These are phyloP conservation scores for Gopherus flavomarginatus DNA, from an alignment of 2,113 vertebrate genomes.

Conservation along the genomic window DNA sequence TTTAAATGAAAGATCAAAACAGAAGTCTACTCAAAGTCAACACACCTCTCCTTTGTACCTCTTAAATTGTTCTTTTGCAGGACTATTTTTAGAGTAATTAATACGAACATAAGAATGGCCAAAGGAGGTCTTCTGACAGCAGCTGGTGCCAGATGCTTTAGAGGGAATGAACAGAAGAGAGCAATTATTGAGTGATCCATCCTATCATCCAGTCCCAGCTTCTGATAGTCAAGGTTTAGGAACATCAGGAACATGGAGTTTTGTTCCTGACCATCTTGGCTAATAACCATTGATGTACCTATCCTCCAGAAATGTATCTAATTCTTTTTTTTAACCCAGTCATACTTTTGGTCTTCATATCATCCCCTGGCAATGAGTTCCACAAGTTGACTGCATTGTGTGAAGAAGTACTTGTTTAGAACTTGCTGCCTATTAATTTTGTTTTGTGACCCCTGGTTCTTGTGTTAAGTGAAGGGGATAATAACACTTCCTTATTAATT, in stretches of 20 bases:
- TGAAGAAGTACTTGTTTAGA: not conserved
- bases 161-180: not conserved
- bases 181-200: not conserved
- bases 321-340: not conserved
- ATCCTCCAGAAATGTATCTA: not conserved
- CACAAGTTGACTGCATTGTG: not conserved
- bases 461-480: not conserved
- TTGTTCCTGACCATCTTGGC: not conserved
- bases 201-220: not conserved
- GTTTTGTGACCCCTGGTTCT: not conserved
- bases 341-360: not conserved
- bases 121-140: not conserved
- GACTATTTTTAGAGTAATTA: not conserved
- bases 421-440: not conserved
- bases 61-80: not conserved
- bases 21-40: not conserved
- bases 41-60: accelerated
- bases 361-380: not conserved
- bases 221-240: not conserved
- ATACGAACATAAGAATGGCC: not conserved
- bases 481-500: not conserved
- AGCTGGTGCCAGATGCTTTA: not conserved
- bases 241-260: not conserved
- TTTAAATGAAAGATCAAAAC: not conserved
- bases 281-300: not conserved